Conservation (phyloP, 1,140 invertebrate genomes). For the Geopemphigus sp. region DNA sequence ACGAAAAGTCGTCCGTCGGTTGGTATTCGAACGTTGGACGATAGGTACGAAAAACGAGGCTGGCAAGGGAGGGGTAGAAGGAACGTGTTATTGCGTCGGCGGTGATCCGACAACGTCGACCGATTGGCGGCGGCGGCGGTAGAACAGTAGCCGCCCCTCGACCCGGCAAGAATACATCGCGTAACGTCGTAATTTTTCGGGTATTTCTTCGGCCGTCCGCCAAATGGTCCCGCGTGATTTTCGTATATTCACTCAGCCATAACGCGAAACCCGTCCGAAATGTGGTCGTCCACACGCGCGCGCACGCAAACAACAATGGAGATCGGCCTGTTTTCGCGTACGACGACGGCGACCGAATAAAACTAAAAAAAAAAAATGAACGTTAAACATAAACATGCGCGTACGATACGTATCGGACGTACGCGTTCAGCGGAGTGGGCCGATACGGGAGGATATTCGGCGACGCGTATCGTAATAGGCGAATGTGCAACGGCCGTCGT, state of each 20-base stretch:
- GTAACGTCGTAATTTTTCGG: background rate
- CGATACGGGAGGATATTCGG: too few species aligned
- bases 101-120: constrained; percentile 10
- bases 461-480: too few species aligned
- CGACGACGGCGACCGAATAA: background rate
- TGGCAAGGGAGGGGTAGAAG: too few species aligned
- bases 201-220: background rate
- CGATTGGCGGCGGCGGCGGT: constrained; percentile 5
- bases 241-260: background rate
- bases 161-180: background rate
- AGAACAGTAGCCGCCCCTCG: constrained; percentile 16
- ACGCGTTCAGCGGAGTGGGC: too few species aligned
- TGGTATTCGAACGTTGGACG: too few species aligned
- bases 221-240: background rate
- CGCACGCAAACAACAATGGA: background rate
- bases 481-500: too few species aligned
- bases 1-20: too few species aligned
- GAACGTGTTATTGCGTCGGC: too few species aligned
- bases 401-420: too few species aligned
- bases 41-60: too few species aligned
- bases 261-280: constrained; percentile 15
- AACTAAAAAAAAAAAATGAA: constrained; percentile 27
- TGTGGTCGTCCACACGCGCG: too few species aligned
- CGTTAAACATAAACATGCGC: too few species aligned
- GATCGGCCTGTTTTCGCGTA: constrained; percentile 6